Conservation (phyloP, 2,888 invertebrate species). For the Dione juno region DNA sequence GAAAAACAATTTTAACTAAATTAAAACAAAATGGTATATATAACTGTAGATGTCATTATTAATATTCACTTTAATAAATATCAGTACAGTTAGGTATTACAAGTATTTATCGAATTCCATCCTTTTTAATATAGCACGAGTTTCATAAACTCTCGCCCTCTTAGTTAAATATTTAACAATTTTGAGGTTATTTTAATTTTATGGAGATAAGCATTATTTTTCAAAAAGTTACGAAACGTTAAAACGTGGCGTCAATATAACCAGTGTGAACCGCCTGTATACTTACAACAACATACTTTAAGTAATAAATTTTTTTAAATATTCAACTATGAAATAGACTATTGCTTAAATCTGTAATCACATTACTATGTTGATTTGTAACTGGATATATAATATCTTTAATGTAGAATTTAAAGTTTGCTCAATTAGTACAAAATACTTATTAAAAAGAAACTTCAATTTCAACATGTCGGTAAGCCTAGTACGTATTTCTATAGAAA, state of each 20-base stretch:
- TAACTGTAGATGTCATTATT: not conserved
- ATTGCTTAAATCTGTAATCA: constrained; percentile 71
- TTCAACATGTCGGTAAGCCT: constrained; percentile 6
- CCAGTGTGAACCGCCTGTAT: constrained; percentile 48
- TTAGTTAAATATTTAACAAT: not conserved
- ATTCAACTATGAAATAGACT: constrained; percentile 73
- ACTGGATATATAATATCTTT: constrained; percentile 31
- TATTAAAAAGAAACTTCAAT: constrained; percentile 12
- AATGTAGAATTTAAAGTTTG: constrained; percentile 8
- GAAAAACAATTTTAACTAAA: not conserved
- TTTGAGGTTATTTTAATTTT: not conserved
- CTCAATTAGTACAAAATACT: constrained; percentile 7
- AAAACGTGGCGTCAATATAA: constrained; percentile 20
- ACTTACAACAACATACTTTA: constrained; percentile 78
- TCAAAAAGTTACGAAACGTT: not conserved
- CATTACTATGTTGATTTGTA: constrained; percentile 51
- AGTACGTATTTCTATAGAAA: constrained; percentile 5
- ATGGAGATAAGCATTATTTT: not conserved
- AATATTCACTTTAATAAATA: not conserved
- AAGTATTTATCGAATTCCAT: not conserved
- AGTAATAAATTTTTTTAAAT: constrained; percentile 74
- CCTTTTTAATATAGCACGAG: not conserved
- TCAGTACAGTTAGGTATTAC: not conserved
- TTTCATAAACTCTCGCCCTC: constrained; percentile 1
- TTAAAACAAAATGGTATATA: not conserved